Percentiles rank a stretch among this genome's conserved stretches.
phyloP scores from a whole-genome alignment of 2,888 invertebrate genomes.

The Sepioteuthis lessoniana region DNA sequence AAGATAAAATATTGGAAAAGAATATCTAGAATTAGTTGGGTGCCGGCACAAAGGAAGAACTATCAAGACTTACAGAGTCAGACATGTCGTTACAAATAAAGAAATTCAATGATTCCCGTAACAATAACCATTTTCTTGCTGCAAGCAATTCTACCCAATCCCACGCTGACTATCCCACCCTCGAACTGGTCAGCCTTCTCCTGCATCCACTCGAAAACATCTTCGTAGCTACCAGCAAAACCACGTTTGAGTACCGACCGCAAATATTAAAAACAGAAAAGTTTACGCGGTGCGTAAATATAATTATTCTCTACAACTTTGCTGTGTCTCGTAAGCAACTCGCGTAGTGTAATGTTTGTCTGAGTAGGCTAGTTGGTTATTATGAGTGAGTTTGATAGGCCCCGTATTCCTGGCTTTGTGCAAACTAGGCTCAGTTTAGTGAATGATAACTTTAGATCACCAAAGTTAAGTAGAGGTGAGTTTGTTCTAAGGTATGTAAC shows the following conservation, averaged over 20 bases:
- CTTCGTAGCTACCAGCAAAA: background rate
- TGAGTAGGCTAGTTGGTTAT: too few relatives aligned
- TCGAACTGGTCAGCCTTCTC: background rate
- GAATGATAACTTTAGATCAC: too few relatives aligned
- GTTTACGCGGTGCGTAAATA: background rate
- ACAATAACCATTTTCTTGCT: background rate
- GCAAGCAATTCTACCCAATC: background rate
- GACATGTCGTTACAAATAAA: background rate
- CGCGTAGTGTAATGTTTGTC: too few relatives aligned
- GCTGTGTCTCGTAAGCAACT: too few relatives aligned
- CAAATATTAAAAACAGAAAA: background rate
- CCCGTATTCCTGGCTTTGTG: too few relatives aligned
- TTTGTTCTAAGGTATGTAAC: too few relatives aligned
- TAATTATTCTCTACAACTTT: background rate
- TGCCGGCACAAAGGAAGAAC: background rate
- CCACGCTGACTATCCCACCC: background rate
- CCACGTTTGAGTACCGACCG: background rate
- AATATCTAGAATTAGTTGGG: background rate
- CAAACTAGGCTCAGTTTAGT: too few relatives aligned
- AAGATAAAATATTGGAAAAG: background rate
- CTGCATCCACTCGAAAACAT: background rate
- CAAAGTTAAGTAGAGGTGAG: too few relatives aligned
- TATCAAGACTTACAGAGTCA: background rate
- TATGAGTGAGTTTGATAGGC: too few relatives aligned
- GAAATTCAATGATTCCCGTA: background rate